These are phyloP conservation scores for Porites evermanni DNA, from an alignment of 92 coral and sea anemone species.

Conservation along the genomic window DNA sequence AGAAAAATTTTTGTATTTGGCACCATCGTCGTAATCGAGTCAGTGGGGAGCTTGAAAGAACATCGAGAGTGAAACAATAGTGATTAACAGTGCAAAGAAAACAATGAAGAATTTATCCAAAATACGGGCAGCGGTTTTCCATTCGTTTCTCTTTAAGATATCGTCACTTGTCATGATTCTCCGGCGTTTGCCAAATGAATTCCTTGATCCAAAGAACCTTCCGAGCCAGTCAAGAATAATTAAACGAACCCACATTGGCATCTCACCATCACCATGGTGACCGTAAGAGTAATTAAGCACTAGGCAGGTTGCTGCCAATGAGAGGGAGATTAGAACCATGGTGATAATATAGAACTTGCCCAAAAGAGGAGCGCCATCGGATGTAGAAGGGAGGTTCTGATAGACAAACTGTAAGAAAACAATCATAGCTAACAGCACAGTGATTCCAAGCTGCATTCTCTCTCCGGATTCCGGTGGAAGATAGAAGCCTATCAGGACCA, in stretches of 20 bases:
- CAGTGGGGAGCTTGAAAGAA: slow-evolving; percentile 59
- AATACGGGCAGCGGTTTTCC: slow-evolving; percentile 56
- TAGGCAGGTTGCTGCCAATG: slow-evolving; percentile 58
- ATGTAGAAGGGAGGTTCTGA: slow-evolving; percentile 63
- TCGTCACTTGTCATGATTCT: slow-evolving; percentile 44
- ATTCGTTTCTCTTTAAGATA: slow-evolving; percentile 41
- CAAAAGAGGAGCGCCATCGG: slow-evolving; percentile 55
- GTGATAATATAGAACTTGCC: slow-evolving; percentile 64
- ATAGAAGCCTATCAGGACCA: slow-evolving; percentile 57
- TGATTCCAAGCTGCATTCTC: slow-evolving; percentile 62
- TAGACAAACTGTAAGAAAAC: slow-evolving; percentile 65
- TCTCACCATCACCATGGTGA: slow-evolving; percentile 58
- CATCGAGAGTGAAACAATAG: slow-evolving; percentile 29
- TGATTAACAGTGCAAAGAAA: slow-evolving; percentile 48
- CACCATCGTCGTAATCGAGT: background rate
- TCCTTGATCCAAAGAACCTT: slow-evolving; percentile 43
- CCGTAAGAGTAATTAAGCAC: slow-evolving; percentile 63
- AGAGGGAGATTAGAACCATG: slow-evolving; percentile 62
- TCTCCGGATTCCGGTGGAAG: slow-evolving; percentile 75
- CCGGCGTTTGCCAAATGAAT: slow-evolving; percentile 10
- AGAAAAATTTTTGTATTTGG: too few species aligned
- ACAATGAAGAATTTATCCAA: slow-evolving; percentile 63
- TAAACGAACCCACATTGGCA: slow-evolving; percentile 69
- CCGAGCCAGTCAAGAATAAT: slow-evolving; percentile 64
- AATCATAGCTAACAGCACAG: slow-evolving; percentile 68